phyloP scores from a whole-genome alignment of 1,140 invertebrate species.

The Formica exsecta region DNA sequence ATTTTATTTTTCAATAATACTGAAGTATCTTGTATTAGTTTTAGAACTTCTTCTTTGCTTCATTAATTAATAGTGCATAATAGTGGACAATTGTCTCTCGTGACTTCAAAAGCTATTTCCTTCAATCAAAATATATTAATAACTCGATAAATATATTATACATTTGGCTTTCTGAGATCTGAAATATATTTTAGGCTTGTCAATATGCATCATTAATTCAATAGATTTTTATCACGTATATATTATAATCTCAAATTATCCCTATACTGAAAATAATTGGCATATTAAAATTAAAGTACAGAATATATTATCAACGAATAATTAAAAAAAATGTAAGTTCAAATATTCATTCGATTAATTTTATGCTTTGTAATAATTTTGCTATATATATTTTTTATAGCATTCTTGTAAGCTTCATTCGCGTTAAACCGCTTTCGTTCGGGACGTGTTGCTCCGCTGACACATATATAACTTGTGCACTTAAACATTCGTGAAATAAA shows the following conservation, averaged over 20 bases:
- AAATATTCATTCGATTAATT: neutral
- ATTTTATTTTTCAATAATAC: neutral
- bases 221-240: neutral
- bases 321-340: neutral
- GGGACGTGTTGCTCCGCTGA: slow-evolving; percentile 59
- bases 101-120: slow-evolving; percentile 11
- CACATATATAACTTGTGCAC: slow-evolving; percentile 1
- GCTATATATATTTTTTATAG: neutral
- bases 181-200: neutral
- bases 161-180: slow-evolving; percentile 5
- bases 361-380: neutral
- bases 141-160: slow-evolving; percentile 34
- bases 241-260: neutral
- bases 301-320: neutral
- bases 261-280: neutral
- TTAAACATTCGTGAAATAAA: neutral
- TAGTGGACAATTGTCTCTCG: neutral
- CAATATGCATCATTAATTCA: slow-evolving; percentile 24
- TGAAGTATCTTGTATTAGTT: neutral
- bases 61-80: neutral
- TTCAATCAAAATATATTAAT: slow-evolving; percentile 24
- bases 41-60: neutral
- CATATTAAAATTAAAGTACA: neutral
- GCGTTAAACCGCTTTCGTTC: slow-evolving; percentile 43
- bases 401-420: slow-evolving; percentile 30